Base-by-base conservation (phyloP, 2,888 invertebrate genomes). In the Helicoverpa assulta region DNA sequence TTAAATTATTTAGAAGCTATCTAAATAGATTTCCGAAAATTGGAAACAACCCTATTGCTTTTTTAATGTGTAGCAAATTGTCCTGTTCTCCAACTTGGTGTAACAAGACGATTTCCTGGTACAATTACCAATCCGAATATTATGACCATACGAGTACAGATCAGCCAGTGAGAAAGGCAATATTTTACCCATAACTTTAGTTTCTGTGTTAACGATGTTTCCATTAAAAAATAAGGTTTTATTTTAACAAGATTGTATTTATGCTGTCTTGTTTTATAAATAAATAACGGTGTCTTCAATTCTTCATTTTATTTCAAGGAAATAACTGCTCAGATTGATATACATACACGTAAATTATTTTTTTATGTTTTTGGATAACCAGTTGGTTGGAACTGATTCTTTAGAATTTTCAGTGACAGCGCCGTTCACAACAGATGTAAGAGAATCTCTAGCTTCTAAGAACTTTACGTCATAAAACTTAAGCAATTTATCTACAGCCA, bases 181-280 rank as follows among this genome's bases (percentile, higher is more conserved):
- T 71, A 76, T 67, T 70, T 78, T 71, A 55, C 18, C 70, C 64
- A 74, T 81, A 79, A 79, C 67, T 69, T 70, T 12, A 56, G 54
- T 81, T 81, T 81, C 67, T 73, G 78, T 80, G 80, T 82, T 82
- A 82, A 82, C 82, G 82, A 78, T 53, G 63, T 66, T 65, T 67
- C 70, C 76, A 65, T 65, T 65, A 79, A 78, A 77, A 64, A 69
- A 73, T 7, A 67, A 61, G 68, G 54, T 61, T 82, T 82, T 82
- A 82, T 80, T 70, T 70, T 73, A 55, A 66, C 53, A 72, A 74
- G 57, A 71, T 76, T 55, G 65, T 76, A 58, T 78, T 80, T 70
- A 82, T 82, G 59, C 29, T 70, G 40, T 55, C 72, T 78, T 82
- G 82, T 78, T 82, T 82, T 80, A 76, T 82, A 72, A 43, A 76